Percentiles rank a stretch among this genome's conserved stretches.
These are phyloP conservation scores for Drosophila funebris DNA, from an alignment of 1,140 invertebrate genomes.

Conservation along the genomic window DNA sequence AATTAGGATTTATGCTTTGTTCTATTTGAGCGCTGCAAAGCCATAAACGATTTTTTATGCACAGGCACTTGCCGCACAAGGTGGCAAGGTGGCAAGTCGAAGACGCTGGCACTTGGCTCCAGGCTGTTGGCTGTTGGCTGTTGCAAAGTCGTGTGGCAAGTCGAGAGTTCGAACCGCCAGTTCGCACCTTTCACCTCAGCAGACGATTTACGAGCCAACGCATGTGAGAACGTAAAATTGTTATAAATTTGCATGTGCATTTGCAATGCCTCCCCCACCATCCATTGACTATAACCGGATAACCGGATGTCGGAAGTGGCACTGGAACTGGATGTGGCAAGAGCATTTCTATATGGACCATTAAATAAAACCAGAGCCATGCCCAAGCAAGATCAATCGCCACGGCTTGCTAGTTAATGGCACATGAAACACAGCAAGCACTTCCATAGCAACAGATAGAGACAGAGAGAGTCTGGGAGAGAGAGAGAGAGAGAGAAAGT, in stretches of 20 bases:
- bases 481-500: not conserved
- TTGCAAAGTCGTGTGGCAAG: conserved; percentile 12
- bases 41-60: conserved; percentile 83
- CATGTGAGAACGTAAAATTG: conserved; percentile 81
- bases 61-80: conserved; percentile 64
- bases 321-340: conserved; percentile 2
- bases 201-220: conserved; percentile 75
- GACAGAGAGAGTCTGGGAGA: not conserved
- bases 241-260: conserved; percentile 80
- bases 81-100: not conserved
- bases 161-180: conserved; percentile 47
- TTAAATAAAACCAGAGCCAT: conserved; percentile 41
- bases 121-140: not conserved
- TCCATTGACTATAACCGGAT: not conserved
- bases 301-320: conserved; percentile 15
- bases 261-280: conserved; percentile 9
- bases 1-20: conserved; percentile 83
- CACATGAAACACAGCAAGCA: conserved; percentile 69
- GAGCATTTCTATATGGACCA: conserved; percentile 1
- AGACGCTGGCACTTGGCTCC: not conserved
- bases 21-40: conserved; percentile 82
- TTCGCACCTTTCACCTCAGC: conserved; percentile 71
- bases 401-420: conserved; percentile 75
- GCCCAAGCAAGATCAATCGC: conserved; percentile 73
- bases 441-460: not conserved